phyloP scores from a whole-genome alignment of 2,113 vertebrate genomes.

The Upupa epops region DNA sequence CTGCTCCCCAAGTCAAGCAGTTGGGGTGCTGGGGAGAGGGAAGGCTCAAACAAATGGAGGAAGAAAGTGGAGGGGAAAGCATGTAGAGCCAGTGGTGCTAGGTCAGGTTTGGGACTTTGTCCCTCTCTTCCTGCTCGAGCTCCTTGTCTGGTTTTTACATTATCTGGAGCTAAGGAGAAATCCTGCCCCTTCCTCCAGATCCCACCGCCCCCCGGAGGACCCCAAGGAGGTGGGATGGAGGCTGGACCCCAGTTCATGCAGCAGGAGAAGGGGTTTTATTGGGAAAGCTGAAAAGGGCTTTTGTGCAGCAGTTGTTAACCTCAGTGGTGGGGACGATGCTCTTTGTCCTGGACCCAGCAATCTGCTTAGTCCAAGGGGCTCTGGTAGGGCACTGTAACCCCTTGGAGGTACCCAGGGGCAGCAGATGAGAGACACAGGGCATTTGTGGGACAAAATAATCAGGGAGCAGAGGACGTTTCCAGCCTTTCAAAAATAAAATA shows the following conservation, averaged over 20 bases:
- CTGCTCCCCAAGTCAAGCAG: accelerated
- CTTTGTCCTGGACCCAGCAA: background rate
- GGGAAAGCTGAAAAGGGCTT: background rate
- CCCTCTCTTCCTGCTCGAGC: background rate
- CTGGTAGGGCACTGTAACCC: background rate
- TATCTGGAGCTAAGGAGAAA: background rate
- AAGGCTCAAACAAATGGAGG: background rate
- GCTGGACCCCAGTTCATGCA: background rate
- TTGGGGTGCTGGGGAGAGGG: background rate
- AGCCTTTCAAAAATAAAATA: background rate
- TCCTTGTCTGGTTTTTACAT: conserved; percentile 19
- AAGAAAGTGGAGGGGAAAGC: background rate
- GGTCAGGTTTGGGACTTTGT: background rate
- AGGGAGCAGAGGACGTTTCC: background rate
- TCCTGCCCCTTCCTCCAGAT: conserved; percentile 1
- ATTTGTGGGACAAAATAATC: background rate
- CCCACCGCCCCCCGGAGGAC: background rate
- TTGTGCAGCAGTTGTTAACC: background rate
- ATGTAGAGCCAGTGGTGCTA: accelerated
- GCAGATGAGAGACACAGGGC: background rate
- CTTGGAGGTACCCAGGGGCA: background rate
- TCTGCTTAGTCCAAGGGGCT: background rate
- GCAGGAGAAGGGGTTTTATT: background rate
- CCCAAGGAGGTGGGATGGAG: background rate
- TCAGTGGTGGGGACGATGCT: background rate